phyloP scores from a whole-genome alignment of 2,888 invertebrate species.

The Drosophila austrosaltans region DNA sequence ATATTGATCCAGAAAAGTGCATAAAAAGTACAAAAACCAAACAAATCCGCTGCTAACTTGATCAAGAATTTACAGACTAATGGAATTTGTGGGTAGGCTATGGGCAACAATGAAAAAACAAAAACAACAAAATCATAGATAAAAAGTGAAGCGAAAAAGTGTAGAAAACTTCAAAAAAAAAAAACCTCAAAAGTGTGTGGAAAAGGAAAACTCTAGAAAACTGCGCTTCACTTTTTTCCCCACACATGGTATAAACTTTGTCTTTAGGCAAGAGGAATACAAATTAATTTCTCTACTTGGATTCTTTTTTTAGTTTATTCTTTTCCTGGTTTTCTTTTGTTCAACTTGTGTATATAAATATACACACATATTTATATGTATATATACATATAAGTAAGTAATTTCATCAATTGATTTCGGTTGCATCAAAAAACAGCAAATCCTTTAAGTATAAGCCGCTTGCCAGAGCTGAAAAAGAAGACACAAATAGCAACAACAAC shows the following conservation, averaged over 20 bases:
- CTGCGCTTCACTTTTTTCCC: neutral
- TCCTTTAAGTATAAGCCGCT: constrained; percentile 57
- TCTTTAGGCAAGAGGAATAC: neutral
- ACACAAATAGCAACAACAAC: constrained; percentile 27
- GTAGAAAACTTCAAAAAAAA: constrained; percentile 11
- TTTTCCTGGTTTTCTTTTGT: neutral
- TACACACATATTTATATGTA: neutral
- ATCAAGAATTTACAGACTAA: constrained; percentile 49
- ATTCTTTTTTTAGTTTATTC: neutral
- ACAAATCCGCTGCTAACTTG: constrained; percentile 36
- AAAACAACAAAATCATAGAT: neutral
- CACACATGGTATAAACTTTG: constrained; percentile 6
- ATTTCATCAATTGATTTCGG: constrained; percentile 20
- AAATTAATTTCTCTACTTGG: neutral
- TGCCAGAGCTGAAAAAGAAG: constrained; percentile 6
- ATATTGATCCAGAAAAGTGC: constrained; percentile 18
- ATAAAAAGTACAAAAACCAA: constrained; percentile 13
- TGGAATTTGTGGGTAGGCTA: constrained; percentile 51
- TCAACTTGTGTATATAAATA: neutral
- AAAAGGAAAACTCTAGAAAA: constrained; percentile 7
- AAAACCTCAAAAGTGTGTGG: constrained; percentile 1
- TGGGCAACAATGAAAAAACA: constrained; percentile 16
- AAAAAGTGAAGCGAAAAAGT: neutral
- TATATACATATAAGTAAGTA: neutral
- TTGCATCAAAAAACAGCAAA: constrained; percentile 25